Conservation (phyloP, 2,797 vertebrate species). For the Eidolon dupreanum region DNA sequence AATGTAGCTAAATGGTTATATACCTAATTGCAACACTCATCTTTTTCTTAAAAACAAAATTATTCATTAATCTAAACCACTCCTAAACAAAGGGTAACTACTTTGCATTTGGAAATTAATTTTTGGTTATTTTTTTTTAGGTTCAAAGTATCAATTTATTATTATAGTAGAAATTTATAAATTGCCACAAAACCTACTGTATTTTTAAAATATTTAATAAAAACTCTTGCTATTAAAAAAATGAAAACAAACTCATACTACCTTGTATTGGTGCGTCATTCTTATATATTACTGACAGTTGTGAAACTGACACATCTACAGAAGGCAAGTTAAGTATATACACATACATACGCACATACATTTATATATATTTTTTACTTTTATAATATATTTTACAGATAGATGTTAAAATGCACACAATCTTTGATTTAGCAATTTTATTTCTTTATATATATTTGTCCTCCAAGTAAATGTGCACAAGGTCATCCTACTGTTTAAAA, state of each 20-base stretch:
- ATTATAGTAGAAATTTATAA: conserved; percentile 35
- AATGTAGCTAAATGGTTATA: not conserved
- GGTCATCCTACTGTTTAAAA: not conserved
- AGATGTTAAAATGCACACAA: not conserved
- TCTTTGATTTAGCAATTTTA: not conserved
- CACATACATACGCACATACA: not conserved
- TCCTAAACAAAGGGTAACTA: not conserved
- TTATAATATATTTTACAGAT: not conserved
- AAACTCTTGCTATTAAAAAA: not conserved
- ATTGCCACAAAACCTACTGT: not conserved
- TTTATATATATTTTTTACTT: not conserved
- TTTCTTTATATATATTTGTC: not conserved
- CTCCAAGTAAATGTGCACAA: not conserved
- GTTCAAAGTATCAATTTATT: conserved; percentile 27
- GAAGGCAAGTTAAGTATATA: not conserved
- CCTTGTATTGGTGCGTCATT: not conserved
- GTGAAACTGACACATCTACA: not conserved
- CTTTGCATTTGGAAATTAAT: conserved; percentile 22
- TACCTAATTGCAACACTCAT: conserved; percentile 1
- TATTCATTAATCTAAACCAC: not conserved
- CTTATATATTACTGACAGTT: not conserved
- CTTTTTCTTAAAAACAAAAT: conserved; percentile 53
- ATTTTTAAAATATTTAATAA: conserved; percentile 64
- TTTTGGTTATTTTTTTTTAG: conserved; percentile 37
- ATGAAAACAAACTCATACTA: not conserved